phyloP scores from a whole-genome alignment of 2,797 vertebrate species.

The Mormyrus proboscirostris region DNA sequence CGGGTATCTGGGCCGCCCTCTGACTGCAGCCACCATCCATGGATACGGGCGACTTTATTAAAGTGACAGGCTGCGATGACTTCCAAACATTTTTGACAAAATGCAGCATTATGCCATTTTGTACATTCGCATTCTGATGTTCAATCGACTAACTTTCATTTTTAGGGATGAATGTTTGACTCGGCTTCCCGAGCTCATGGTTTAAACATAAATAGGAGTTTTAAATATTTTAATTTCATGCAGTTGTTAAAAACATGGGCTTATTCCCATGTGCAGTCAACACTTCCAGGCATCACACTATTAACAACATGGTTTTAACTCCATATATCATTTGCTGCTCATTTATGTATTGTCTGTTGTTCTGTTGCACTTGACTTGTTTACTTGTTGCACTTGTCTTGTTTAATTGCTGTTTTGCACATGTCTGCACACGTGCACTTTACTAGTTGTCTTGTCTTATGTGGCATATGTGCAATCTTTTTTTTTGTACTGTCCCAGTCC shows the following conservation, averaged over 20 bases:
- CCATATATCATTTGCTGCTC: too few species aligned
- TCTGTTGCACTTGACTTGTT: too few species aligned
- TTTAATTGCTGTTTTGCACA: too few species aligned
- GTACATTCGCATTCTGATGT: not conserved
- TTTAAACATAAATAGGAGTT: not conserved
- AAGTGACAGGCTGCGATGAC: not conserved
- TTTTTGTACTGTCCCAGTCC: too few species aligned
- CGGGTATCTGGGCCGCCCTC: not conserved
- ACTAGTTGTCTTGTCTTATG: too few species aligned
- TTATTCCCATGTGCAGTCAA: not conserved
- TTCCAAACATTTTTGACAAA: not conserved
- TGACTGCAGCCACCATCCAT: not conserved
- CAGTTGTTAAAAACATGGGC: not conserved
- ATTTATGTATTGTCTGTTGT: too few species aligned
- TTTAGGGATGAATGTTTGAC: not conserved
- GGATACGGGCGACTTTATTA: not conserved
- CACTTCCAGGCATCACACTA: not conserved
- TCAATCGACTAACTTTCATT: not conserved
- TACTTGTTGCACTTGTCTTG: too few species aligned
- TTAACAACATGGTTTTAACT: not conserved
- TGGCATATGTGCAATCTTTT: too few species aligned
- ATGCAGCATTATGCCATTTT: not conserved
- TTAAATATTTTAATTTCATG: not conserved
- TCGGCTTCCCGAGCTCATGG: not conserved
- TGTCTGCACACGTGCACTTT: too few species aligned